Conservation (phyloP, 2,797 vertebrate genomes). For the Platalea minor region DNA sequence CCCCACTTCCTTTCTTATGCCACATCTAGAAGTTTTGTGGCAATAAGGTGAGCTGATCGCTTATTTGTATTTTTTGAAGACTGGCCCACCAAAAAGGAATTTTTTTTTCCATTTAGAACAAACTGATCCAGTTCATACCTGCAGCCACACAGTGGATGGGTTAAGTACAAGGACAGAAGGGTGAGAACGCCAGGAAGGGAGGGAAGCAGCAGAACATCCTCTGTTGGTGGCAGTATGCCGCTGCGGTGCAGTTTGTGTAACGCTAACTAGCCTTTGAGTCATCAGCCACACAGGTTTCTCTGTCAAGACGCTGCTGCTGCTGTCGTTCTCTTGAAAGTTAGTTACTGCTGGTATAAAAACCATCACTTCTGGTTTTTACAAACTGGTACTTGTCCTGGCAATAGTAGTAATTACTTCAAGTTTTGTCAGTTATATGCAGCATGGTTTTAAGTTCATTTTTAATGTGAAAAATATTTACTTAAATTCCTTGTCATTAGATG, state of each 20-base stretch:
- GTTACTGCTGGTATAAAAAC: background rate
- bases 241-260: background rate
- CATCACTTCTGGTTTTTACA: background rate
- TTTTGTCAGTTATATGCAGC: background rate
- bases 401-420: background rate
- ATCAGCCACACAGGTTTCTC: background rate
- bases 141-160: background rate
- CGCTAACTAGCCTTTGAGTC: background rate
- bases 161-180: background rate
- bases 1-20: background rate
- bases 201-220: background rate
- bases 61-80: background rate
- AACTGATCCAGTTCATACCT: background rate
- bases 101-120: background rate
- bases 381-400: background rate
- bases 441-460: background rate
- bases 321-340: background rate
- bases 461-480: background rate
- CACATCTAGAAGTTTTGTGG: background rate
- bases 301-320: background rate
- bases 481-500: background rate
- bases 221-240: background rate
- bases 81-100: background rate
- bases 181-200: background rate
- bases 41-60: fast-evolving